A percentile compares a stretch with the other conserved stretches of the same genome.
Conservation (phyloP, 2,113 vertebrate genomes). For the Sinosuthora webbiana region DNA sequence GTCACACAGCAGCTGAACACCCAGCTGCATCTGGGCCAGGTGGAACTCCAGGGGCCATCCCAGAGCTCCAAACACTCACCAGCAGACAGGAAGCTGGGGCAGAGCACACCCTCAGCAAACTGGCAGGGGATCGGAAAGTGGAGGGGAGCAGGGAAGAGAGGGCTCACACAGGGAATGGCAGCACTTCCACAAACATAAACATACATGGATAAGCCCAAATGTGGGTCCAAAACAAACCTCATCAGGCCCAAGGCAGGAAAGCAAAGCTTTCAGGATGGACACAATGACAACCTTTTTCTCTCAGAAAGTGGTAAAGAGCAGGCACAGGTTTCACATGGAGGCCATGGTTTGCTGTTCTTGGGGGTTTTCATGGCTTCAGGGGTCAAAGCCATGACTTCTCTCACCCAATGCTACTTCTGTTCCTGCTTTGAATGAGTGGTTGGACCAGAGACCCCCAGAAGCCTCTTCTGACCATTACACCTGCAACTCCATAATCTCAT, state of each 20-base stretch:
- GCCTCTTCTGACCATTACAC: neutral
- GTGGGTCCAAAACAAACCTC: neutral
- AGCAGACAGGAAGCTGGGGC: neutral
- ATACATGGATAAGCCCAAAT: accelerated
- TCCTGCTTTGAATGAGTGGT: neutral
- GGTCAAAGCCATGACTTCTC: neutral
- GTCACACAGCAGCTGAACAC: neutral
- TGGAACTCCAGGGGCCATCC: neutral
- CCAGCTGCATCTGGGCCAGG: neutral
- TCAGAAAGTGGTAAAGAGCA: neutral
- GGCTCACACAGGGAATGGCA: neutral
- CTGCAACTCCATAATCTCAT: neutral
- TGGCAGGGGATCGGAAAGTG: accelerated
- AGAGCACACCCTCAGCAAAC: neutral
- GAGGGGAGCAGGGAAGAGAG: neutral
- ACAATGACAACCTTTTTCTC: neutral
- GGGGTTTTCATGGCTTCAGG: neutral
- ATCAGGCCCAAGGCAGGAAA: neutral
- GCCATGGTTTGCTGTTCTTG: neutral
- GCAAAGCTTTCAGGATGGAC: neutral
- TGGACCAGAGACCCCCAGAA: neutral
- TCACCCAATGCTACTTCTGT: neutral
- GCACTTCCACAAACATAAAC: neutral
- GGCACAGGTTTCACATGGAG: neutral
- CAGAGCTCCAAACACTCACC: neutral